Base-by-base conservation (phyloP, 2,888 invertebrate genomes). In the Ormyrus nitidulus region DNA sequence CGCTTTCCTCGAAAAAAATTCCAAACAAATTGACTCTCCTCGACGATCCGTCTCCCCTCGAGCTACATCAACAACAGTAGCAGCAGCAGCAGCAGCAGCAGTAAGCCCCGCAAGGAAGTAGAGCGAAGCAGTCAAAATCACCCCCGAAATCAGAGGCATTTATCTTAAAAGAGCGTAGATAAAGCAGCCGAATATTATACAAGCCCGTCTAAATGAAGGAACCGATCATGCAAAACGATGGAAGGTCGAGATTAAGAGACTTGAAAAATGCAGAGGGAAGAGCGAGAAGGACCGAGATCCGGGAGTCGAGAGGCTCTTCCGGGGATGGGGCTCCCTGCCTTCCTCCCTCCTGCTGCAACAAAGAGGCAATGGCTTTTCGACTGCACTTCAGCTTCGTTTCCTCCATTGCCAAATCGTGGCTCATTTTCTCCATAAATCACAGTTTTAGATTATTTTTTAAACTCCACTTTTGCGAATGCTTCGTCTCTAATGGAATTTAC, bases 61-160 rank as follows among this genome's bases (percentile, higher is more conserved):
- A 62, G 62, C 34, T 34, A 34, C 34, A 34, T 34, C 34, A 11
- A 44, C 44, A 44, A 68, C 68, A 44, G 46, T 44, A 34, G 34
- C 0, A 34, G 34, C 34, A 34, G 34, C 34, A 3, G 34, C 34
- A 34, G 34, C 34, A 34, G 6, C 10, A 11, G 13, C n/a, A 51
- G 65, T 49, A 19, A 19, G n/a, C 56, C 46, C 46, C 46, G 5
- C 6, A n/a, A 49, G 13, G 6, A 53, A 10, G 49, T 70, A 56
- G 34, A 44, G n/a, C 8, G 44, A 44, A 59, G 46, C 61, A 75
- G 68, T 75, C 61, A 75, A 79, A 79, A 79, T 79, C 70, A 79
- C 53, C 58, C 64, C 62, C 56, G 58, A 34, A 34, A 34, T 2
- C 4, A 34, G 34, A 34, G 34, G 34, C 4, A 4, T 34, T 34